Evolutionary conservation across 1,140 invertebrate genomes (phyloP).

Genomic region (Idris sp.): DNA sequence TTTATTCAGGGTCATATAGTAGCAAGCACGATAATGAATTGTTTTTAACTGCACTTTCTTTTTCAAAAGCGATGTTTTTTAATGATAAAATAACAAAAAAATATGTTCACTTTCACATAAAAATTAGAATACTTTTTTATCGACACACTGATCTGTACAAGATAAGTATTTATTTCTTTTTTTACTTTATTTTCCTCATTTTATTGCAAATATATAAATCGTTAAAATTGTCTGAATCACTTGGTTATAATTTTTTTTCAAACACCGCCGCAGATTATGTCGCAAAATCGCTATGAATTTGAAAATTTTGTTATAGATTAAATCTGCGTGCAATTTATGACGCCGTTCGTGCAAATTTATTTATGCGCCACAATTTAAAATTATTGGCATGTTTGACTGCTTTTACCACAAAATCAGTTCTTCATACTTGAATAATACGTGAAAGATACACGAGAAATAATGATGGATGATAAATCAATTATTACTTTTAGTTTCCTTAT

Average conservation of each 20-base stretch:
- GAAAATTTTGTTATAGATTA: slow-evolving; percentile 24
- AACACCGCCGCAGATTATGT: slow-evolving; percentile 17
- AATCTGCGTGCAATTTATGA: slow-evolving; percentile 13
- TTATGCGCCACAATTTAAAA: slow-evolving; percentile 7
- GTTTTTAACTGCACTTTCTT: neutral
- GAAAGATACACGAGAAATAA: too few species aligned
- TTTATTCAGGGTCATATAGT: slow-evolving; percentile 4
- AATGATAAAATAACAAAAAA: too few species aligned
- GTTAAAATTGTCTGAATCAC: too few species aligned
- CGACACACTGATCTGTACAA: slow-evolving; percentile 10
- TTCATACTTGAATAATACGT: too few species aligned
- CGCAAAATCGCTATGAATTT: slow-evolving; percentile 11
- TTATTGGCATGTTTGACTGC: slow-evolving; percentile 6
- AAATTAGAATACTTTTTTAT: too few species aligned
- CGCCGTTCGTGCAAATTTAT: slow-evolving; percentile 4
- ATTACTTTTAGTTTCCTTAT: too few species aligned
- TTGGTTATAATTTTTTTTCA: too few species aligned
- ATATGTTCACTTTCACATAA: too few species aligned
- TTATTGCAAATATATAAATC: too few species aligned
- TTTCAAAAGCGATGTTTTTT: too few species aligned
- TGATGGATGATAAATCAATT: too few species aligned
- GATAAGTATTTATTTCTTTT: slow-evolving; percentile 10
- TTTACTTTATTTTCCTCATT: slow-evolving; percentile 10
- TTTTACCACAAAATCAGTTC: too few species aligned
- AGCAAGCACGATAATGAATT: neutral